Evolutionary conservation across 2,113 vertebrate species (phyloP).

Genomic region (Gadus chalcogrammus): DNA sequence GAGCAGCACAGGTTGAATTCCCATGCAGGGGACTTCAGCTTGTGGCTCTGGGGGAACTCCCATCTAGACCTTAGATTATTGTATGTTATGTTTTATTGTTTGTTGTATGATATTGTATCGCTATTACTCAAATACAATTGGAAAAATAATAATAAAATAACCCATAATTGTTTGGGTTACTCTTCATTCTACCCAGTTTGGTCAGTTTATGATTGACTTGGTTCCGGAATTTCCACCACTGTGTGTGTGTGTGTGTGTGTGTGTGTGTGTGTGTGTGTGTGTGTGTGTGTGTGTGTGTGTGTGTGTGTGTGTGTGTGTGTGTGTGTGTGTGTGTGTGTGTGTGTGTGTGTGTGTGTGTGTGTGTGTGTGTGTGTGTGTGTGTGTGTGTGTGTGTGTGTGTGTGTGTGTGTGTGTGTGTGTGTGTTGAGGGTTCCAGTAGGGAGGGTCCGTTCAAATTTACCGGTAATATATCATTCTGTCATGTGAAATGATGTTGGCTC

Average conservation of each 20-base stretch:
- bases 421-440: not conserved
- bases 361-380: slow-evolving; percentile 24
- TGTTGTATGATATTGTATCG: too few species aligned
- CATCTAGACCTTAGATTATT: too few species aligned
- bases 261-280: not conserved
- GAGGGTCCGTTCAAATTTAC: slow-evolving; percentile 26
- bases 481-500: slow-evolving; percentile 83
- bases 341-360: slow-evolving; percentile 37
- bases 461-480: slow-evolving; percentile 83
- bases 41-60: too few species aligned
- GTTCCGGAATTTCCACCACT: too few species aligned
- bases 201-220: too few species aligned
- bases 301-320: not conserved
- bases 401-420: slow-evolving; percentile 24
- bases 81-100: too few species aligned
- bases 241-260: not conserved
- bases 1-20: too few species aligned
- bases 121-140: too few species aligned
- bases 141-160: too few species aligned
- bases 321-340: not conserved
- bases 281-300: slow-evolving; percentile 34
- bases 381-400: slow-evolving; percentile 16
- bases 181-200: too few species aligned
- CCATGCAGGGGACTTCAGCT: too few species aligned
- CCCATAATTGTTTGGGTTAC: too few species aligned